Evolutionary conservation across 2,797 vertebrate genomes (phyloP).

Genomic region (Molossus alvarezi): DNA sequence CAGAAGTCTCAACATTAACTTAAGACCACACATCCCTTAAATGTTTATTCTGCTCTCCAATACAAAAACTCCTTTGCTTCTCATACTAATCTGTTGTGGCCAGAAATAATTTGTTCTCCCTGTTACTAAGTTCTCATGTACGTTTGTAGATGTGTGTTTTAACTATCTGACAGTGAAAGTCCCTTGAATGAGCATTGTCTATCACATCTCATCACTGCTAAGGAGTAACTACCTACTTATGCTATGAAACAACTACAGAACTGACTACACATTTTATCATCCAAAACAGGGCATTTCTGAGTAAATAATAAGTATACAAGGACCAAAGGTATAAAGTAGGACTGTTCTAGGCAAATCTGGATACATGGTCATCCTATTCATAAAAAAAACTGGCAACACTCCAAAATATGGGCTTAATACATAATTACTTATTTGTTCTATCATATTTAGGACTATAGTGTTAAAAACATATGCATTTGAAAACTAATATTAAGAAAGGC

Average conservation of each 20-base stretch:
- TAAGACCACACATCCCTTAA: neutral
- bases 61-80: neutral
- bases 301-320: slow-evolving; percentile 36
- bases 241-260: neutral
- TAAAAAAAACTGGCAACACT: neutral
- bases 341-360: slow-evolving; percentile 32
- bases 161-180: neutral
- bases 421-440: slow-evolving; percentile 10
- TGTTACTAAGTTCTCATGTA: neutral
- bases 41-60: neutral
- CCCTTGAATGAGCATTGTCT: neutral
- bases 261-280: neutral
- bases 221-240: neutral
- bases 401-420: neutral
- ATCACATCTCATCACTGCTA: neutral
- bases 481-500: slow-evolving; percentile 61
- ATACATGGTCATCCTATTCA: neutral
- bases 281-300: neutral
- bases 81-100: neutral
- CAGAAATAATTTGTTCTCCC: neutral
- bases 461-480: slow-evolving; percentile 54
- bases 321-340: neutral
- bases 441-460: neutral
- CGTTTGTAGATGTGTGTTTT: neutral
- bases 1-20: neutral